A percentile compares a stretch with the other conserved stretches of the same genome.
phyloP scores from a whole-genome alignment of 2,888 invertebrate genomes.

The Machimus rusticus region DNA sequence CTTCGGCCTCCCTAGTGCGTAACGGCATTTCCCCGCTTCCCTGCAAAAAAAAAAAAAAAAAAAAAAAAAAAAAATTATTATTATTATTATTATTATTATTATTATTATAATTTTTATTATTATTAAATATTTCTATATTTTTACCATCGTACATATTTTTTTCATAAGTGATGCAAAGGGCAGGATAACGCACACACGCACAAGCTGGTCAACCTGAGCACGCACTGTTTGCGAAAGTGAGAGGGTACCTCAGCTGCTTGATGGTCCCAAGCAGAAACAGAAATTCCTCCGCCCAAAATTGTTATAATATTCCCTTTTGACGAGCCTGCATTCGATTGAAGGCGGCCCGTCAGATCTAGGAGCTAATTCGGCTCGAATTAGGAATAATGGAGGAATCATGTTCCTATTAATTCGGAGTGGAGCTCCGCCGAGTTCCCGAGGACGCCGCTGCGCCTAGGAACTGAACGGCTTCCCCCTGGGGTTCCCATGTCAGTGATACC shows the following conservation, averaged over 20 bases:
- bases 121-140: too few species aligned
- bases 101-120: too few species aligned
- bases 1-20: too few species aligned
- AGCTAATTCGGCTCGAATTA: slow-evolving; percentile 14
- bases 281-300: neutral
- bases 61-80: too few species aligned
- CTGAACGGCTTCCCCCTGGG: neutral
- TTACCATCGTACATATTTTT: too few species aligned
- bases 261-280: neutral
- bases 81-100: too few species aligned
- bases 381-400: slow-evolving; percentile 9
- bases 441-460: neutral
- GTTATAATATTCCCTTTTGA: neutral
- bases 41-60: too few species aligned
- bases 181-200: too few species aligned
- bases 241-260: neutral
- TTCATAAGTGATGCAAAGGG: too few species aligned
- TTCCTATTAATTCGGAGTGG: neutral
- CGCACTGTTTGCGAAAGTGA: neutral
- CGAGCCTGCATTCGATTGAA: neutral
- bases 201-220: neutral
- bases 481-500: slow-evolving; percentile 15
- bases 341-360: neutral
- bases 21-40: too few species aligned
- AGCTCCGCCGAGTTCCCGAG: neutral